Base-by-base conservation (phyloP, 2,113 vertebrate species). In the Mesocricetus auratus region DNA sequence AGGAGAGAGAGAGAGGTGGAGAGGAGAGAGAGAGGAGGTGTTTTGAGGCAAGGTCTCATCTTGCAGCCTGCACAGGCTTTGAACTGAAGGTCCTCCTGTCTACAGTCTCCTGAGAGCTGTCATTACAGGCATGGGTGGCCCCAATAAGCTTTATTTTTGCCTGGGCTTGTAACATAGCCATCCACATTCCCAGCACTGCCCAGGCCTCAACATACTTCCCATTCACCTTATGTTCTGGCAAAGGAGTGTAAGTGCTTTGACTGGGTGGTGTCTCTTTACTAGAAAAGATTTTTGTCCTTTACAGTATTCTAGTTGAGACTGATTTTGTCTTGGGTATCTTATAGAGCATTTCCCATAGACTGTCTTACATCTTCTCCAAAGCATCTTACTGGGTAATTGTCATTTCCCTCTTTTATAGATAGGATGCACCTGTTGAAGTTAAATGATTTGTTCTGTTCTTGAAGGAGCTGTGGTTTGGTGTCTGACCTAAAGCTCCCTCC, bases 231-330 rank as follows among this genome's bases (percentile, higher is more conserved):
- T 94, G 60, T 16, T 90, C n/a, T 45, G 64, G 74, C 79, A 90
- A 58, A 39, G 60, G 13, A 68, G 22, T 89, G 2, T 62, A 24
- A 0, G 16, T 71, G 6, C 87, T 45, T 68, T 60, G n/a, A 60
- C 60, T 66, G 13, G n/a, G 42, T 93, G 58, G n/a, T 64, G 29
- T 24, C 47, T 87, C 11, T 60, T 83, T 91, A 39, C 47, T 71
- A 58, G 50, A 50, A 93, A 73, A 60, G 15, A 47, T 39, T 87
- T 81, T 62, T 90, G 33, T n/a, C 77, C 69, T 75, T 77, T 50
- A 39, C 53, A 42, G 66, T 22, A 74, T 60, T 93, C 74, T 68
- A 17, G 69, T 93, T 75, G 89, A 75, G 83, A 79, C 79, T 83
- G 19, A 19, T 22, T 60, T 93, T 24, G 8, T 31, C 29, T 42